Percentiles rank a stretch among this genome's conserved stretches.
These are phyloP conservation scores for Diabrotica undecimpunctata DNA, from an alignment of 1,140 invertebrate species.

Conservation along the genomic window DNA sequence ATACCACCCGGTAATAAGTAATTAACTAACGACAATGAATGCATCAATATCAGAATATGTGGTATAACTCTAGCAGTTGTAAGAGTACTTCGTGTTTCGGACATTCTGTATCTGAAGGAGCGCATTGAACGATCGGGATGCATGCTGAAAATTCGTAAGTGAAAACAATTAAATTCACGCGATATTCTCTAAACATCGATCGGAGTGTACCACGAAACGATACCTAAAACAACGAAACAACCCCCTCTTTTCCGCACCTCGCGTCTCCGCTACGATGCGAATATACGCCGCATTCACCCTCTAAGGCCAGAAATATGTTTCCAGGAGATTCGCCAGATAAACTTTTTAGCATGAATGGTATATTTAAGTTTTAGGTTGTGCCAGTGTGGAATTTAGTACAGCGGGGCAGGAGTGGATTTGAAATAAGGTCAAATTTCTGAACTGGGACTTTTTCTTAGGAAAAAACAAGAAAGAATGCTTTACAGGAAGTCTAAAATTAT, in stretches of 20 bases:
- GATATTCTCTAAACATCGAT: neutral
- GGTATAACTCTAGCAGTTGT: too few relatives aligned
- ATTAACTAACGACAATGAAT: too few relatives aligned
- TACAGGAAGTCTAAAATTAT: too few relatives aligned
- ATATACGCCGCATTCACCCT: neutral
- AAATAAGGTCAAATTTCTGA: neutral
- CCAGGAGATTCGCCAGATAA: neutral
- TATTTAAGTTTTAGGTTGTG: constrained; percentile 2
- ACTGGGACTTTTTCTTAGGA: too few relatives aligned
- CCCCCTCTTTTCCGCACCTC: neutral
- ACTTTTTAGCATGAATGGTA: constrained; percentile 2
- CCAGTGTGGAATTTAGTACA: neutral
- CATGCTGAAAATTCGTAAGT: constrained; percentile 16
- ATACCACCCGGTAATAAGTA: too few relatives aligned
- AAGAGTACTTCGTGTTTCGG: too few relatives aligned
- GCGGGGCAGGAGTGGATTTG: neutral
- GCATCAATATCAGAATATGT: too few relatives aligned
- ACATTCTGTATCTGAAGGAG: too few relatives aligned
- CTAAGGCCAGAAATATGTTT: neutral
- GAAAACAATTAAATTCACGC: constrained; percentile 21
- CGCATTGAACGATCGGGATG: neutral
- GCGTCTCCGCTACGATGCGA: neutral
- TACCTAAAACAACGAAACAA: constrained; percentile 7
- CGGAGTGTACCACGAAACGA: constrained; percentile 5
- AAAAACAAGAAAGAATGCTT: too few relatives aligned